Evolutionary conservation across 1,140 invertebrate genomes (phyloP).

Genomic region (Zaprionus davidi): DNA sequence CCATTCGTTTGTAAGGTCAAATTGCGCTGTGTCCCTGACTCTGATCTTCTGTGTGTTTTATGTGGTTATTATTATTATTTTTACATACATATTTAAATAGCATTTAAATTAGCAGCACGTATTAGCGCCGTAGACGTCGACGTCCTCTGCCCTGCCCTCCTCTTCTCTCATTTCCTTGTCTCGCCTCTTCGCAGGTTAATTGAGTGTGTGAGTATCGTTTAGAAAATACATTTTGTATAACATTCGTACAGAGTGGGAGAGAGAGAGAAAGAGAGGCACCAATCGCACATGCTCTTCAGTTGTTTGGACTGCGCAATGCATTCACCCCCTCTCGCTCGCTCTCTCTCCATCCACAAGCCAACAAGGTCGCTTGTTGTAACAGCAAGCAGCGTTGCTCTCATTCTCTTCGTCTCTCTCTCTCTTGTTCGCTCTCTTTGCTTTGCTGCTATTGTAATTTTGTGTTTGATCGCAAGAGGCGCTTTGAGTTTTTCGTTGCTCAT

Average conservation of each 20-base stretch:
- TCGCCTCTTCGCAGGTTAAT: constrained; percentile 25
- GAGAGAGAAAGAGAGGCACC: not conserved
- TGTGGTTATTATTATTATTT: constrained; percentile 52
- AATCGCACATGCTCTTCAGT: constrained; percentile 37
- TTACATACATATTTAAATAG: constrained; percentile 45
- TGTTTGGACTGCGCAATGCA: constrained; percentile 46
- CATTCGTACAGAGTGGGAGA: not conserved
- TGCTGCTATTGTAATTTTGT: constrained; percentile 50
- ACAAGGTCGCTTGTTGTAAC: constrained; percentile 59
- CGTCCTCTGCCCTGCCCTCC: not conserved
- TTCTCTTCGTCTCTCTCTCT: constrained; percentile 19
- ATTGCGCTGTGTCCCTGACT: constrained; percentile 70
- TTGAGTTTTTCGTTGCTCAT: constrained; percentile 49
- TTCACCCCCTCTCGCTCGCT: constrained; percentile 7
- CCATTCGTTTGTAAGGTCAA: constrained; percentile 68
- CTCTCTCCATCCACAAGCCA: constrained; percentile 28
- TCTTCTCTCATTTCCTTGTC: not conserved
- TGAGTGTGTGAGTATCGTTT: constrained; percentile 38
- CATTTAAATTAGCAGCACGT: constrained; percentile 64
- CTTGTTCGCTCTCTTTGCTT: constrained; percentile 15
- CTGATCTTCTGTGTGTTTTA: constrained; percentile 75
- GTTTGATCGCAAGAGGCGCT: constrained; percentile 48
- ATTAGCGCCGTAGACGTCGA: constrained; percentile 17
- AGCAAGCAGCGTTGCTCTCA: constrained; percentile 23
- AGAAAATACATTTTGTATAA: constrained; percentile 39